Evolutionary conservation across 2,797 vertebrate species (phyloP), one percentile per base, ranked within the genome.

Genomic region (Apogon hyalosoma): DNA sequence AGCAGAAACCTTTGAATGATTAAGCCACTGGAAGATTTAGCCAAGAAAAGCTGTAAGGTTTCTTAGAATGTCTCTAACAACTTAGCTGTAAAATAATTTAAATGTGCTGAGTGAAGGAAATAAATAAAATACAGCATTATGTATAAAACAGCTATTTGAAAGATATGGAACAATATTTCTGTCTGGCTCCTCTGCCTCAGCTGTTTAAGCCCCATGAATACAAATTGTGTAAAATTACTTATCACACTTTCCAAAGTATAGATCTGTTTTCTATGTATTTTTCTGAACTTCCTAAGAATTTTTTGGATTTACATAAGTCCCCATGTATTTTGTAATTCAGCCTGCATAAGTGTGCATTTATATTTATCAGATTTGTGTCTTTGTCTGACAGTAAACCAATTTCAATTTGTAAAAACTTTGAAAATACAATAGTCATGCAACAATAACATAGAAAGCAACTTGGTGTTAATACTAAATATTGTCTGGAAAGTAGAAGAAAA

Each of bases 1-100:
- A 66, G 80, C 73, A 82, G 60, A 83, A 74, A 72, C 45, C 76
- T 62, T 73, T 19, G 8, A 53, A 39, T 56, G 67, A 57, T 58
- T 58, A 58, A 52, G 45, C 64, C 69, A 63, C 31, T 24, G 36
- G 58, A 31, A 28, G 33, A 61, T 50, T 62, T 73, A 70, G 21
- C 55, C 49, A 66, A 71, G 33, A 74, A 55, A 50, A 46, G n/a
- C 14, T 16, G 28, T 60, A 67, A 28, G 13, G 62, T 74, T 77
- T 68, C 46, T 60, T 39, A 57, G 61, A 59, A 42, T 62, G 31
- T 58, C 48, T 47, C 21, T 36, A 13, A 13, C 3, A 57, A 38
- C 40, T 31, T 11, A 28, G 51, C 46, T 40, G 39, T 11, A 18
- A 47, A 82, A 69, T 1, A 47, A 28, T 62, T 52, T 3, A 16